A percentile compares a stretch with the other conserved stretches of the same genome.
These are phyloP conservation scores for Chironomus tentans DNA, from an alignment of 2,888 invertebrate genomes.

Conservation along the genomic window DNA sequence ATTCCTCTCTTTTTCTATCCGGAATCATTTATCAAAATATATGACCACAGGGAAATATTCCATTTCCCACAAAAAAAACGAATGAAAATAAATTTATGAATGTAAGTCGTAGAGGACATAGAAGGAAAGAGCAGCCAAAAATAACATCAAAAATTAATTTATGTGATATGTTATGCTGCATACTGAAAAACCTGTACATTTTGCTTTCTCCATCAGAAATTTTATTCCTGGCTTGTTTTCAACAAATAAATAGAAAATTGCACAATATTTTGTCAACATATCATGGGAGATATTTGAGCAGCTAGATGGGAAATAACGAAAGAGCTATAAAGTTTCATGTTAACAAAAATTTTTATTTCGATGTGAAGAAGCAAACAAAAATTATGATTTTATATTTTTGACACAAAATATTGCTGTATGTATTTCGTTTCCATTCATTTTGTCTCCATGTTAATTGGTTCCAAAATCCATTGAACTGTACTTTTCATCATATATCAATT, in stretches of 20 bases:
- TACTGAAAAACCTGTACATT: no score
- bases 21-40: slow-evolving; percentile 20
- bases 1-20: not conserved
- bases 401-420: not conserved
- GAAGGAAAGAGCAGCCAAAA: not conserved
- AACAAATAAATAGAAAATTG: not conserved
- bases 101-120: not conserved
- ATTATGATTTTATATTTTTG: not conserved
- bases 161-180: slow-evolving; percentile 1
- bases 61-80: not conserved
- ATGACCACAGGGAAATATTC: not conserved
- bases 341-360: not conserved
- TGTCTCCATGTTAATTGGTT: no score
- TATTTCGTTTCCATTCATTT: no score
- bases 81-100: not conserved
- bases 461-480: no score
- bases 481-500: no score
- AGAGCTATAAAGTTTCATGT: slow-evolving; percentile 4
- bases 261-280: not conserved
- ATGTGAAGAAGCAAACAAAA: no score
- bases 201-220: no score
- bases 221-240: not conserved
- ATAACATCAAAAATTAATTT: slow-evolving; percentile 19
- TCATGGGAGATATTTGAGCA: not conserved
- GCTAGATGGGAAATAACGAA: not conserved